Conservation (phyloP, 2,113 vertebrate genomes). For the Amphiprion percula region DNA sequence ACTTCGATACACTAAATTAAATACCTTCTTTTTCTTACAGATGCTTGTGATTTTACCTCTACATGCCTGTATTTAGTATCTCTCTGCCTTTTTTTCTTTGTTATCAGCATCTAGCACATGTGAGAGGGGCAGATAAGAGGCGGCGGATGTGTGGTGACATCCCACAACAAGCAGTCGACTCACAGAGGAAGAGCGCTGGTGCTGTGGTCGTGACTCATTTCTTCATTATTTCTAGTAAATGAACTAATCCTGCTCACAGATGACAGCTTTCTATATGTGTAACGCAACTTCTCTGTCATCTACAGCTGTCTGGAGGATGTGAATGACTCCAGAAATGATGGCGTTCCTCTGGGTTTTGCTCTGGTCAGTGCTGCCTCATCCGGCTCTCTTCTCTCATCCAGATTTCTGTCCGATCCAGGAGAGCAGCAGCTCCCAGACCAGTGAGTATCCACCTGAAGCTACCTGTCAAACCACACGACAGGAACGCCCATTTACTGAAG, state of each 20-base stretch:
- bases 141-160: conserved; percentile 47
- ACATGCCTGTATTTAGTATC: too few relatives aligned
- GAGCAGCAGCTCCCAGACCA: background rate
- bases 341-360: conserved; percentile 44
- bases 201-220: conserved; percentile 59
- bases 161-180: conserved; percentile 34
- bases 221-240: conserved; percentile 65
- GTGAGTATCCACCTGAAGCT: conserved; percentile 40
- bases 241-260: background rate
- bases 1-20: too few relatives aligned
- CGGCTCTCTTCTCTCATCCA: conserved; percentile 19
- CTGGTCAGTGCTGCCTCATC: conserved; percentile 4
- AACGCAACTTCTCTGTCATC: background rate
- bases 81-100: background rate
- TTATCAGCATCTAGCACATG: conserved; percentile 15
- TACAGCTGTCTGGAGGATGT: background rate
- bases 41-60: too few relatives aligned
- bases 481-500: too few relatives aligned
- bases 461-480: background rate
- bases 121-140: conserved; percentile 56
- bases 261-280: background rate
- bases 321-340: conserved; percentile 30
- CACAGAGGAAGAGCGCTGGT: conserved; percentile 56
- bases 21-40: too few relatives aligned
- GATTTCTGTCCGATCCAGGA: conserved; percentile 6